Evolutionary conservation across 2,888 invertebrate species (phyloP).

Genomic region (Hetaerina titia): DNA sequence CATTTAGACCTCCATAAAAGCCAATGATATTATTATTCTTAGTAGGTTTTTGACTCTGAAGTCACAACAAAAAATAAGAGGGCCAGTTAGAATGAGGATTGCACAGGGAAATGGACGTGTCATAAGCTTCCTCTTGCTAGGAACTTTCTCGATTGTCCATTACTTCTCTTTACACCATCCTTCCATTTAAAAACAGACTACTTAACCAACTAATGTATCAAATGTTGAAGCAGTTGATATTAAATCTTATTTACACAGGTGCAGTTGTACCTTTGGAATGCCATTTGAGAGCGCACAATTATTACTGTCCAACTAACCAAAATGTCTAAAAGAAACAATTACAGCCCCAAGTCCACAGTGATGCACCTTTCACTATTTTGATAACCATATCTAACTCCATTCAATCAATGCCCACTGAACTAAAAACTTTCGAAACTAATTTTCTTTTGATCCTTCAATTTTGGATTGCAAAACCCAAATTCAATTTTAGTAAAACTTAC

Average conservation of each 20-base stretch:
- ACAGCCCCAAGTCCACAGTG: neutral
- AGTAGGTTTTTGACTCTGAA: neutral
- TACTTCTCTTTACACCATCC: neutral
- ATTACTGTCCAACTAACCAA: neutral
- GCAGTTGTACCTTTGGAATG: slow-evolving; percentile 49
- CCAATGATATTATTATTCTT: slow-evolving; percentile 34
- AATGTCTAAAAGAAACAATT: neutral
- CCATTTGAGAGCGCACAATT: neutral
- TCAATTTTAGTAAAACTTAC: slow-evolving; percentile 21
- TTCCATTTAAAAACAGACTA: neutral
- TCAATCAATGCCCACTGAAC: neutral
- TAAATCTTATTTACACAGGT: slow-evolving; percentile 30
- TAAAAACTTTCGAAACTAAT: slow-evolving; percentile 25
- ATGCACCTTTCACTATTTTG: neutral
- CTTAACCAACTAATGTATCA: neutral
- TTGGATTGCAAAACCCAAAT: neutral
- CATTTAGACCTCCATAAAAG: slow-evolving; percentile 13
- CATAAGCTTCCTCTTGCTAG: neutral
- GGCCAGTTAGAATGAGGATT: slow-evolving; percentile 17
- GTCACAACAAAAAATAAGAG: slow-evolving; percentile 14
- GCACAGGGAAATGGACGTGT: slow-evolving; percentile 8
- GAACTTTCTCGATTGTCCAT: slow-evolving; percentile 27
- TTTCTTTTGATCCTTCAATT: neutral
- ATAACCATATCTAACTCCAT: neutral
- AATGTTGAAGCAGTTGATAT: neutral